phyloP scores from a whole-genome alignment of 2,888 invertebrate genomes.

The Agriopis aurantiaria region DNA sequence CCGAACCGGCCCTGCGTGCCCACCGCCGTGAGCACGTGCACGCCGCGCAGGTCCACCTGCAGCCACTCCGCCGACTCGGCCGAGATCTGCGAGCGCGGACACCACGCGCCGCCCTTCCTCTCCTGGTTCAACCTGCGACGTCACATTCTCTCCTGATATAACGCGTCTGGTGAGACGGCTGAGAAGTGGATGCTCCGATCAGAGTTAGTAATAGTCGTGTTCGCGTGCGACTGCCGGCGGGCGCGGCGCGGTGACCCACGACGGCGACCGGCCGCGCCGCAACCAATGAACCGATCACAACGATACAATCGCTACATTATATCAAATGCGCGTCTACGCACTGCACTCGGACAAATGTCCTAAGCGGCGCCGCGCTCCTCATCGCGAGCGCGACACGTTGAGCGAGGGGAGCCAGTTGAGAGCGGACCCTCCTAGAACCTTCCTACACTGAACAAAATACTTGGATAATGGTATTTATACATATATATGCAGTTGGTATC shows the following conservation, averaged over 20 bases:
- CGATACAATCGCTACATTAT: constrained; percentile 43
- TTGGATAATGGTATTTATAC: no score
- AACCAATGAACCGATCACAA: constrained; percentile 67
- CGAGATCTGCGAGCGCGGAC: constrained; percentile 93
- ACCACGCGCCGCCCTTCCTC: constrained; percentile 96
- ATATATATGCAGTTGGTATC: no score
- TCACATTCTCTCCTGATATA: no score
- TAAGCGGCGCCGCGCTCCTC: no score
- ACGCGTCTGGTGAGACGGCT: no score
- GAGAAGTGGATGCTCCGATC: no score
- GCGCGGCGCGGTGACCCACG: constrained; percentile 63
- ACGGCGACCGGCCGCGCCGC: constrained; percentile 40
- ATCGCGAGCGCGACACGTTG: no score
- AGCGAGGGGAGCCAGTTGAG: no score
- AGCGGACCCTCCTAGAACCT: no score
- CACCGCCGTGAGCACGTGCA: constrained; percentile 93
- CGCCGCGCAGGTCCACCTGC: constrained; percentile 92
- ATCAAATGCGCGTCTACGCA: constrained; percentile 54
- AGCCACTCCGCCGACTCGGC: constrained; percentile 92
- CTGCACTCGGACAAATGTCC: constrained; percentile 44
- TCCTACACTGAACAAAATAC: no score
- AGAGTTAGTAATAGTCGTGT: no score
- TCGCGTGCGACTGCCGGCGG: background rate
- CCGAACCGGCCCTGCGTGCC: constrained; percentile 96
- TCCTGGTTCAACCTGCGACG: constrained; percentile 92